Evolutionary conservation across 2,888 invertebrate genomes (phyloP).

Genomic region (Gymnoscelis rufifasciata): DNA sequence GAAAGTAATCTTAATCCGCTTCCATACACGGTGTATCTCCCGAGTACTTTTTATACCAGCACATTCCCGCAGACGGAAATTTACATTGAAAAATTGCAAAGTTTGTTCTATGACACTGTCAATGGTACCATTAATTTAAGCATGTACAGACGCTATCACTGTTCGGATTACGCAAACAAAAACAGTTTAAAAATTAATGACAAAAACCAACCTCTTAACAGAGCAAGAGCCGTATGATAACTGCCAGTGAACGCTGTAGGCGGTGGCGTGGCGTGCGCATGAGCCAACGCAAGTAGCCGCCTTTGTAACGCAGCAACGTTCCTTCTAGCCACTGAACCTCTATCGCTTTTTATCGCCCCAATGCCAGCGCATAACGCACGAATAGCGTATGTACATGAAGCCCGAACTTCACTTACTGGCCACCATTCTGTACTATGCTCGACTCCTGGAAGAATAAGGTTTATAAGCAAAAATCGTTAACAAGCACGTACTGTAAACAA

Average conservation of each 20-base stretch:
- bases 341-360: constrained; percentile 29
- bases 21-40: no score
- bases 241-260: constrained; percentile 61
- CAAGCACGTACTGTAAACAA: no score
- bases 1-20: no score
- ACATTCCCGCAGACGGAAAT: no score
- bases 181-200: neutral
- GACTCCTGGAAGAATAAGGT: constrained; percentile 28
- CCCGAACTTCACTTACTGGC: constrained; percentile 68
- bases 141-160: no score
- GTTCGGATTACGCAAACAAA: neutral
- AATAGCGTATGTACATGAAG: constrained; percentile 54
- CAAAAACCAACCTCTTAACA: constrained; percentile 52
- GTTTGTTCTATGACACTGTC: no score
- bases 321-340: constrained; percentile 49
- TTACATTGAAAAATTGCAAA: no score
- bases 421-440: constrained; percentile 60
- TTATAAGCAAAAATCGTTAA: no score
- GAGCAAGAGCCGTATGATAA: constrained; percentile 61
- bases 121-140: no score
- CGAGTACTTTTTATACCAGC: no score
- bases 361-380: constrained; percentile 57
- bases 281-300: constrained; percentile 58
- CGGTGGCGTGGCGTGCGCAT: constrained; percentile 54
- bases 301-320: constrained; percentile 67